Evolutionary conservation across 2,113 vertebrate genomes (phyloP).

Genomic region (Thunnus maccoyii): DNA sequence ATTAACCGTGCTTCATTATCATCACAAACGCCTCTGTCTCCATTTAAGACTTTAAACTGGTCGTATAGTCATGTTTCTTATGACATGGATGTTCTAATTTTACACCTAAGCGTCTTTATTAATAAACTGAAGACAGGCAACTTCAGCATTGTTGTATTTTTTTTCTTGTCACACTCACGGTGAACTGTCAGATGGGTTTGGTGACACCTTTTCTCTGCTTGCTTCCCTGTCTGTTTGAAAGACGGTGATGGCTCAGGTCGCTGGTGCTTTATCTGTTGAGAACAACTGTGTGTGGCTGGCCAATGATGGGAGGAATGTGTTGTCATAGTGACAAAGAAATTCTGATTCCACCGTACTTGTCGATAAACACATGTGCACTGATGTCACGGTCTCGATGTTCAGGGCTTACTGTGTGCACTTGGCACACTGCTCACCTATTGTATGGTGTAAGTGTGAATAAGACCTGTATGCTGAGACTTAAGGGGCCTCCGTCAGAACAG

Average conservation of each 20-base stretch:
- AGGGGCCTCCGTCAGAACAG: no score
- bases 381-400: slow-evolving; percentile 5
- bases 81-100: slow-evolving; percentile 21
- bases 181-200: slow-evolving; percentile 36
- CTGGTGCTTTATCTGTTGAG: slow-evolving; percentile 13
- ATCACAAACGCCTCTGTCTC: slow-evolving; percentile 37
- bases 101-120: slow-evolving; percentile 25
- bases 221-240: slow-evolving; percentile 27
- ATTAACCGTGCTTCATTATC: slow-evolving; percentile 9
- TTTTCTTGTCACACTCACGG: background rate
- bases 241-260: slow-evolving; percentile 18
- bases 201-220: slow-evolving; percentile 20
- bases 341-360: slow-evolving; percentile 10
- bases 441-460: background rate
- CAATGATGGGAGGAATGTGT: slow-evolving; percentile 27
- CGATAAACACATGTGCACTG: background rate
- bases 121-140: background rate
- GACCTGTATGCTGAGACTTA: background rate
- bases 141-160: background rate
- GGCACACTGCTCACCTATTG: background rate
- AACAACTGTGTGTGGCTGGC: slow-evolving; percentile 10
- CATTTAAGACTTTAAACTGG: slow-evolving; percentile 41
- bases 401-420: background rate
- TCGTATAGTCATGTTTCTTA: slow-evolving; percentile 21
- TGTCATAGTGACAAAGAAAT: slow-evolving; percentile 55